Evolutionary conservation across 2,888 invertebrate genomes (phyloP).

Genomic region (Nematopogon swammerdamellus): DNA sequence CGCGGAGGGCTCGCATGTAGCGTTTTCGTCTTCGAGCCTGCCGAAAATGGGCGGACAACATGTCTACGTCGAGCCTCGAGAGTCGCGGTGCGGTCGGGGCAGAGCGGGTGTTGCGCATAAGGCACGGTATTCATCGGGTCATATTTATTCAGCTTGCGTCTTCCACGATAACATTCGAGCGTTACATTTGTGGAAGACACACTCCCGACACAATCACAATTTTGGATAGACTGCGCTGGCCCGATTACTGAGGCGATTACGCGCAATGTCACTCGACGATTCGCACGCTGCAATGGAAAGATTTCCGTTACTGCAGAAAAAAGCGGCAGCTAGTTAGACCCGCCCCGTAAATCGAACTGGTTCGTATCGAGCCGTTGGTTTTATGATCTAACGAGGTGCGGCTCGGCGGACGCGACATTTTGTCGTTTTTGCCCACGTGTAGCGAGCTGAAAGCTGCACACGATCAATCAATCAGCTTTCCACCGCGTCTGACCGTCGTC

Average conservation of each 20-base stretch:
- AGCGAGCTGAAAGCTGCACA: background rate
- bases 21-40: no score
- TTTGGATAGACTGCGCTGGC: background rate
- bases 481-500: constrained; percentile 16
- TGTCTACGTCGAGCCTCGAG: background rate
- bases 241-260: no score
- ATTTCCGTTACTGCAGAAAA: background rate
- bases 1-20: no score
- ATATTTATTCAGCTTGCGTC: background rate
- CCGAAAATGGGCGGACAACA: background rate
- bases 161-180: background rate
- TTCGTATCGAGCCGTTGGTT: background rate
- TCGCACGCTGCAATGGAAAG: no score
- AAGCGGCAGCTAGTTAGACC: background rate
- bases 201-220: background rate
- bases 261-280: no score
- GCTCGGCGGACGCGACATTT: background rate
- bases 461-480: constrained; percentile 22
- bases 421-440: background rate
- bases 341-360: background rate
- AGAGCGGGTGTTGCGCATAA: background rate
- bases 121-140: background rate
- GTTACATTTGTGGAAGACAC: background rate
- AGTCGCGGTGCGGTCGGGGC: background rate
- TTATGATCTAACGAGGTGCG: background rate